phyloP scores from a whole-genome alignment of 2,797 vertebrate species.

The Ceryle rudis region DNA sequence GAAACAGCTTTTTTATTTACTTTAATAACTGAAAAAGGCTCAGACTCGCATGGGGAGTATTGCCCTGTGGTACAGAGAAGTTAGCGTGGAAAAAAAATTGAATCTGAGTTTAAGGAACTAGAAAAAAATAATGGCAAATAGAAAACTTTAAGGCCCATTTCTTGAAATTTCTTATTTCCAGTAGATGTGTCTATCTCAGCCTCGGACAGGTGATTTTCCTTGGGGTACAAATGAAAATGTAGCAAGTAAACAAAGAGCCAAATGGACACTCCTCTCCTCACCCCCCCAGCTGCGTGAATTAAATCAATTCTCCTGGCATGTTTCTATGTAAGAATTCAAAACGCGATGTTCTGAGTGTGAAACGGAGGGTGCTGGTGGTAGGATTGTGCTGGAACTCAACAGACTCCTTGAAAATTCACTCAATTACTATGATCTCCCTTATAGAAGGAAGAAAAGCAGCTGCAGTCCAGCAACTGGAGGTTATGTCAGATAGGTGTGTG shows the following conservation, averaged over 20 bases:
- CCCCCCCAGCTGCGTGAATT: background rate
- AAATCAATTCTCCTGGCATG: background rate
- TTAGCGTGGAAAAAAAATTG: background rate
- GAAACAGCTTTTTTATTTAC: background rate
- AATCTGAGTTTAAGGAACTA: background rate
- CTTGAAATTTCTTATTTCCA: background rate
- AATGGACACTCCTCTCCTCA: no score
- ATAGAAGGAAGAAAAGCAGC: background rate
- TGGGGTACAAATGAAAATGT: background rate
- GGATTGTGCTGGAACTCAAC: background rate
- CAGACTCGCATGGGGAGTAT: background rate
- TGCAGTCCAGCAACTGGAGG: background rate
- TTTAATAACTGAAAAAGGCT: background rate
- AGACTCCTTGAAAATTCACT: background rate
- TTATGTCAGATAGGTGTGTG: background rate
- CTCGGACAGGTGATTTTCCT: background rate
- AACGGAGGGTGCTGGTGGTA: background rate
- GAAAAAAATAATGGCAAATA: background rate
- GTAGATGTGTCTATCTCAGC: background rate
- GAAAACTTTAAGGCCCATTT: background rate
- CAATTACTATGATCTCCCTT: background rate
- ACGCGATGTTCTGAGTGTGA: background rate
- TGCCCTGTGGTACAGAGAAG: background rate
- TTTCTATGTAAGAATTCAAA: background rate
- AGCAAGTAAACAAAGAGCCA: background rate